Percentiles rank a stretch among this genome's conserved stretches.
Evolutionary conservation across 2,797 vertebrate species (phyloP).

Genomic region (Lagorchestes hirsutus): DNA sequence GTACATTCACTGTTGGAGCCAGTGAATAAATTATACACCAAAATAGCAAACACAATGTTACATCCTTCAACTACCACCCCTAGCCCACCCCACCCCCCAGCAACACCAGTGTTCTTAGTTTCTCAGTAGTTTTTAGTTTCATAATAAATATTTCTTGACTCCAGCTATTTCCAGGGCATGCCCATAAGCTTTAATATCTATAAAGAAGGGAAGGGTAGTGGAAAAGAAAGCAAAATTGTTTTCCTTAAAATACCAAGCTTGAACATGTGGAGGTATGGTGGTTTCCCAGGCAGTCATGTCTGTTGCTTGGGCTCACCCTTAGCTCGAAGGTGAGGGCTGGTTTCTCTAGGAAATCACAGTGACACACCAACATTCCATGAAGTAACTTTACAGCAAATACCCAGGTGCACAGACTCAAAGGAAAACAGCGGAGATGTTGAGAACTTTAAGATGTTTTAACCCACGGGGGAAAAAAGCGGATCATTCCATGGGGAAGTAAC

Average conservation of each 20-base stretch:
- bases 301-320: neutral
- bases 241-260: neutral
- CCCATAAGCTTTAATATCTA: conserved; percentile 2
- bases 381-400: conserved; percentile 24
- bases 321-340: neutral
- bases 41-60: neutral
- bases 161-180: neutral
- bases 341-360: neutral
- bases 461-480: conserved; percentile 10
- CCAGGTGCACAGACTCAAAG: conserved; percentile 6
- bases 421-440: conserved; percentile 27
- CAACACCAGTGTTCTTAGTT: neutral
- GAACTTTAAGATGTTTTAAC: conserved; percentile 49
- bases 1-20: neutral
- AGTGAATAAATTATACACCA: neutral
- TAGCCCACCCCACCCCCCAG: neutral
- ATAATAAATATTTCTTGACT: neutral
- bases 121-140: neutral
- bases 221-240: neutral
- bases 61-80: neutral
- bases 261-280: neutral
- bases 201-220: neutral
- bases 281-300: neutral
- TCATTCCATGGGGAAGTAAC: conserved; percentile 75
- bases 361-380: neutral